Conservation (phyloP, 2,888 invertebrate species). For the Metacarcinus magister region DNA sequence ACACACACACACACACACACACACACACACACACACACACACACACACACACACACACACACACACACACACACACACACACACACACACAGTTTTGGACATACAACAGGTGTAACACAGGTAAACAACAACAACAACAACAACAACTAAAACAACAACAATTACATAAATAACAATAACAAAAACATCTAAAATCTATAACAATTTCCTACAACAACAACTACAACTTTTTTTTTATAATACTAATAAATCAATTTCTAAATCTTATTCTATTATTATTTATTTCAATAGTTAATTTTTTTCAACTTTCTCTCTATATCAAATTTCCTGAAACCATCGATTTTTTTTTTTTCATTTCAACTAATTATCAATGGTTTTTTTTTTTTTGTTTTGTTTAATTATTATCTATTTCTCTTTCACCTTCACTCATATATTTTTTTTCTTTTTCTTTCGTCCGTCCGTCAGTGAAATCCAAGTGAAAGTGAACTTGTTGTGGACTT, state of each 20-base stretch:
- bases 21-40: not conserved
- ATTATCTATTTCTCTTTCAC: too few relatives aligned
- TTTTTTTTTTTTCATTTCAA: too few relatives aligned
- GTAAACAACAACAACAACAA: not conserved
- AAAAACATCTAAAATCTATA: not conserved
- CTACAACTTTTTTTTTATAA: not conserved
- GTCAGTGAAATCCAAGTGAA: not conserved
- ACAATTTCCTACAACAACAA: not conserved
- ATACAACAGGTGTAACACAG: not conserved
- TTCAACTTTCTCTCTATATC: too few relatives aligned
- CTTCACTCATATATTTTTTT: not conserved
- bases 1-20: not conserved
- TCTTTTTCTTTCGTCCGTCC: not conserved
- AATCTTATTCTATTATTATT: too few relatives aligned
- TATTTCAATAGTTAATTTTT: too few relatives aligned
- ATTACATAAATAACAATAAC: not conserved
- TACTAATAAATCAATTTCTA: too few relatives aligned
- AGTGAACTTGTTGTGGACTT: not conserved
- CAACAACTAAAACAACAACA: not conserved
- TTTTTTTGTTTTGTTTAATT: too few relatives aligned
- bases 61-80: too few relatives aligned
- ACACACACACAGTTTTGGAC: too few relatives aligned
- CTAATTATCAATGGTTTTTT: not conserved
- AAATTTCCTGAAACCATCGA: too few relatives aligned
- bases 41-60: too few relatives aligned